Evolutionary conservation across 2,888 invertebrate species (phyloP).

Genomic region (Brachyopa scutellaris): DNA sequence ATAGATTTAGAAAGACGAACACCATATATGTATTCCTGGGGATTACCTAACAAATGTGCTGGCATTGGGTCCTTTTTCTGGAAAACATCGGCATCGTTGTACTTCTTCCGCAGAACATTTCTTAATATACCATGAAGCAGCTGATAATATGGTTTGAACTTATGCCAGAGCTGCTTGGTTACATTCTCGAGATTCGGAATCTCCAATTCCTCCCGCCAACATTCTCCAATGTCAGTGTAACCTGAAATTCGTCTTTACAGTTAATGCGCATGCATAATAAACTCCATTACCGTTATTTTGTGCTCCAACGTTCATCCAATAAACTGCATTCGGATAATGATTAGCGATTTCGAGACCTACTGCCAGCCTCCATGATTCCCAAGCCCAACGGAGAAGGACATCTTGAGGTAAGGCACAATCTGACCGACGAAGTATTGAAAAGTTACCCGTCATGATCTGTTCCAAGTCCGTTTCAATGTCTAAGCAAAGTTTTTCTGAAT

Average conservation of each 20-base stretch:
- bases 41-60: slow-evolving; percentile 86
- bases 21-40: neutral
- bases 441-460: slow-evolving; percentile 83
- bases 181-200: slow-evolving; percentile 83
- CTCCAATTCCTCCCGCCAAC: slow-evolving; percentile 87
- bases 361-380: slow-evolving; percentile 87
- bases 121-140: slow-evolving; percentile 89
- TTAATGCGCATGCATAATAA: too few relatives aligned
- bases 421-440: slow-evolving; percentile 58
- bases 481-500: slow-evolving; percentile 82
- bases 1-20: neutral
- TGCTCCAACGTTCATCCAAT: slow-evolving; percentile 86
- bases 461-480: slow-evolving; percentile 86
- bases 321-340: slow-evolving; percentile 83
- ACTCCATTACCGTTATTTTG: slow-evolving; percentile 85
- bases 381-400: slow-evolving; percentile 84
- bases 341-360: slow-evolving; percentile 84
- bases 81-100: slow-evolving; percentile 84
- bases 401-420: slow-evolving; percentile 76
- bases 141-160: slow-evolving; percentile 86
- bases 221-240: slow-evolving; percentile 85
- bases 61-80: slow-evolving; percentile 85
- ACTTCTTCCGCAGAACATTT: slow-evolving; percentile 83
- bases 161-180: slow-evolving; percentile 83
- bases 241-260: too few relatives aligned